These are phyloP conservation scores for Lasioglossum malachurum DNA, from an alignment of 2,888 invertebrate species.

Conservation along the genomic window DNA sequence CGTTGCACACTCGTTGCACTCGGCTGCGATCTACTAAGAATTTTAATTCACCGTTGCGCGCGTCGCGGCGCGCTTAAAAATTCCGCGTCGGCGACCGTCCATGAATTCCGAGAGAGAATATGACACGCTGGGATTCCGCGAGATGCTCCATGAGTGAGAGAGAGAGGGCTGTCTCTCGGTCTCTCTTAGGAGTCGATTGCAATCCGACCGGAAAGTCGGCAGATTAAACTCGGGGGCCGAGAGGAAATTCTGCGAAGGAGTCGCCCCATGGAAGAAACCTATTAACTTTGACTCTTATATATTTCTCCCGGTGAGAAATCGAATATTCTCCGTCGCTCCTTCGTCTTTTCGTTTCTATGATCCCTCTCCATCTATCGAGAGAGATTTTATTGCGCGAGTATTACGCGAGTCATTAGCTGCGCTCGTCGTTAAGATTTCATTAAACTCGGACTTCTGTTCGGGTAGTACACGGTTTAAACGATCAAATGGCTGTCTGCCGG, in stretches of 20 bases:
- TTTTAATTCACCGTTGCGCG: slow-evolving; percentile 40
- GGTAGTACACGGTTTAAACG: not conserved
- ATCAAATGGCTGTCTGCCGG: not conserved
- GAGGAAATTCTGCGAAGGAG: not conserved
- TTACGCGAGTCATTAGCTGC: not conserved
- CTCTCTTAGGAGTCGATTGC: not conserved
- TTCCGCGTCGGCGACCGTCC: slow-evolving; percentile 20
- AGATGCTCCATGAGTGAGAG: too few relatives aligned
- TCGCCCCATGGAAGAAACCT: not conserved
- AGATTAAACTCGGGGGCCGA: not conserved
- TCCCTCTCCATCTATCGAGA: not conserved
- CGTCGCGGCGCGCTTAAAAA: slow-evolving; percentile 31
- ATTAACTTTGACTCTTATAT: slow-evolving; percentile 6
- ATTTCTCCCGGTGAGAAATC: not conserved
- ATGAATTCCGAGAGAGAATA: slow-evolving; percentile 24
- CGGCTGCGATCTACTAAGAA: slow-evolving; percentile 12
- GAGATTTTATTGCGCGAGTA: slow-evolving; percentile 2
- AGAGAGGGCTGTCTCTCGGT: not conserved
- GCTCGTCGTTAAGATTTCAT: not conserved
- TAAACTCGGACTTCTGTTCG: not conserved
- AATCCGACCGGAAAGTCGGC: slow-evolving; percentile 18
- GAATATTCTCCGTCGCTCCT: not conserved
- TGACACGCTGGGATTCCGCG: slow-evolving; percentile 5
- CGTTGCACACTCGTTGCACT: not conserved
- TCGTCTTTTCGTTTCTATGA: not conserved